Base-by-base conservation (phyloP, 2,888 invertebrate species). In the Latrodectus hesperus region DNA sequence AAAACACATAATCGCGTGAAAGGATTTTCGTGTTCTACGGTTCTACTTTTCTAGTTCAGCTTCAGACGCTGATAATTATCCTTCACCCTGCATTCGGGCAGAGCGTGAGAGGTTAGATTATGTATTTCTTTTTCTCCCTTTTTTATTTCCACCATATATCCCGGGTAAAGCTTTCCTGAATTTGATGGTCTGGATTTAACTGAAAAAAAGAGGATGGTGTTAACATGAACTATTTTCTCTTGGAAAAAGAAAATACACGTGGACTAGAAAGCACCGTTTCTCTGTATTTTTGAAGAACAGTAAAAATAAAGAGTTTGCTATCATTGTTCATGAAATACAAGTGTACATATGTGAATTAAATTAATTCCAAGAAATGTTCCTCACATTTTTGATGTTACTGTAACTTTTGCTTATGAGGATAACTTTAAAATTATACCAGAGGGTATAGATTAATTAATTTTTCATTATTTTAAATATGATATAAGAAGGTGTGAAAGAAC, bases 51-150 rank as follows among this genome's bases (percentile, higher is more conserved):
- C 75, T 74, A 70, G 55, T n/a, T 53, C 51, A 49, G 65, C 72
- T 80, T 75, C 60, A 75, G 60, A 70, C 52, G 70, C 70, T 67
- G 68, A 82, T 82, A 82, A 82, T 82, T 82, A 75, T 82, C 75
- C 68, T 74, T 75, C 55, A 55, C 12, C 68, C 12, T 8, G 82
- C 49, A 82, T 75, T 74, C 74, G 82, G n/a, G 82, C 68, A 55
- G 11, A 53, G 70, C 67, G 55, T 53, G 55, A 51, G 9, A 75
- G 74, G 55, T 70, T 68, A 49, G 65, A 74, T 49, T 60, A 60
- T 60, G 60, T 60, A 16, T 60, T 16, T 60, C 60, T 60, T 60
- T 60, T 60, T 60, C 12, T n/a, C 60, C 60, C 12, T 60, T n/a
- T n/a, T 11, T n/a, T 60, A n/a, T 60, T 60, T 60, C 60, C 60